Conservation (phyloP, 2,888 invertebrate genomes). For the Crepidodera aurea region DNA sequence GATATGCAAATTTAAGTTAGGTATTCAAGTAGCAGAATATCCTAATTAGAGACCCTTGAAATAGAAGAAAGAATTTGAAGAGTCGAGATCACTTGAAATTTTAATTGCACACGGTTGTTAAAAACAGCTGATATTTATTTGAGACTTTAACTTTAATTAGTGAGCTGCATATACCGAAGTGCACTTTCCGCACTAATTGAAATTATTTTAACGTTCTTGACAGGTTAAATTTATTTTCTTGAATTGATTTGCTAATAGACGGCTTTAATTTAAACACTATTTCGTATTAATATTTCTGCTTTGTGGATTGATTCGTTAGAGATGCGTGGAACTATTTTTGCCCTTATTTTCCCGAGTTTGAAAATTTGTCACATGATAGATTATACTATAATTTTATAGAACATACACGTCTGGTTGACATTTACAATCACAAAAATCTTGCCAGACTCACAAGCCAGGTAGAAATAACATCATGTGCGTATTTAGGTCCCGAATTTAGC, state of each 20-base stretch:
- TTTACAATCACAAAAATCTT: too few relatives aligned
- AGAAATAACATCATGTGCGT: too few relatives aligned
- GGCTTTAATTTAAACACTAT: conserved; percentile 45
- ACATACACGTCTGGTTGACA: too few relatives aligned
- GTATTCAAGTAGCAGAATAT: conserved; percentile 2
- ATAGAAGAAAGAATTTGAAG: conserved; percentile 13
- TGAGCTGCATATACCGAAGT: conserved; percentile 46
- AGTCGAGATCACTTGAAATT: conserved; percentile 33
- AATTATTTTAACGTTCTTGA: conserved; percentile 47
- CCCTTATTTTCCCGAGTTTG: too few relatives aligned
- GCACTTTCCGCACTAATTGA: conserved; percentile 49
- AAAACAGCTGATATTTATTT: conserved; percentile 49
- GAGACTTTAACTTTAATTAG: conserved; percentile 50
- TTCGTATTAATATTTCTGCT: conserved; percentile 35
- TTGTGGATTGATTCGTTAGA: not conserved
- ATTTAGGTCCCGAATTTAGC: too few relatives aligned
- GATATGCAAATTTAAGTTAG: conserved; percentile 1
- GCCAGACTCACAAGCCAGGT: too few relatives aligned
- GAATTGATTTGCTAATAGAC: conserved; percentile 48
- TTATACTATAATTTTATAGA: too few relatives aligned
- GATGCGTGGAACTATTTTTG: too few relatives aligned
- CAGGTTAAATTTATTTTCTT: conserved; percentile 44
- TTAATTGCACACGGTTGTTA: conserved; percentile 48
- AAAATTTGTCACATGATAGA: too few relatives aligned
- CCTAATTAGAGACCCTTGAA: conserved; percentile 11